These are phyloP conservation scores for Mycogona germanica DNA, from an alignment of 2,888 invertebrate species.

Conservation along the genomic window DNA sequence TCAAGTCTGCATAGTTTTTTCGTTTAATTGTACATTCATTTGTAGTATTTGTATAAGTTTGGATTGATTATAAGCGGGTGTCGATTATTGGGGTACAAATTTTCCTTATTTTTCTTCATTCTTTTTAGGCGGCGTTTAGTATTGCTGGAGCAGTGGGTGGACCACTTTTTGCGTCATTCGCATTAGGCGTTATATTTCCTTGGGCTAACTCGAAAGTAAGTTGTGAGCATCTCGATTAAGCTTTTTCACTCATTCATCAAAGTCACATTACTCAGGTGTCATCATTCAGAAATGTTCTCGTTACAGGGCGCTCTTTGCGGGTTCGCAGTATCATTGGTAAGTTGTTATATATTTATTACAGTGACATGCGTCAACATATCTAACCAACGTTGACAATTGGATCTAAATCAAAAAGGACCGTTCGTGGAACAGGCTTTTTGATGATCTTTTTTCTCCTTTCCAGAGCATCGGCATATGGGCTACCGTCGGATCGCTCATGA, in stretches of 20 bases:
- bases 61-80: neutral
- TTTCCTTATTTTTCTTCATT: neutral
- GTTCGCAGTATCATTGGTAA: too few relatives aligned
- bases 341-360: too few relatives aligned
- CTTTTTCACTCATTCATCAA: neutral
- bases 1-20: too few relatives aligned
- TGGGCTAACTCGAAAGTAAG: slow-evolving; percentile 11
- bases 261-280: too few relatives aligned
- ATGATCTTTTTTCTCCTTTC: too few relatives aligned
- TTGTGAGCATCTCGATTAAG: neutral
- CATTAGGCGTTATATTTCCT: slow-evolving; percentile 12
- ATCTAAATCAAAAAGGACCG: too few relatives aligned
- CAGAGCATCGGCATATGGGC: slow-evolving; percentile 13
- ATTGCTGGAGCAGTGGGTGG: slow-evolving; percentile 9
- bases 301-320: too few relatives aligned
- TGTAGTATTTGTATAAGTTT: neutral
- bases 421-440: too few relatives aligned
- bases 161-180: slow-evolving; percentile 5
- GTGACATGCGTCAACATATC: too few relatives aligned
- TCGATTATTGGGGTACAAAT: neutral
- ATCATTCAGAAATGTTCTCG: too few relatives aligned
- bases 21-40: too few relatives aligned
- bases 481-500: neutral
- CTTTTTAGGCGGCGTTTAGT: slow-evolving; percentile 10
- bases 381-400: too few relatives aligned